Evolutionary conservation across 2,113 vertebrate genomes (phyloP).

Genomic region (Nothoprocta perdicaria): DNA sequence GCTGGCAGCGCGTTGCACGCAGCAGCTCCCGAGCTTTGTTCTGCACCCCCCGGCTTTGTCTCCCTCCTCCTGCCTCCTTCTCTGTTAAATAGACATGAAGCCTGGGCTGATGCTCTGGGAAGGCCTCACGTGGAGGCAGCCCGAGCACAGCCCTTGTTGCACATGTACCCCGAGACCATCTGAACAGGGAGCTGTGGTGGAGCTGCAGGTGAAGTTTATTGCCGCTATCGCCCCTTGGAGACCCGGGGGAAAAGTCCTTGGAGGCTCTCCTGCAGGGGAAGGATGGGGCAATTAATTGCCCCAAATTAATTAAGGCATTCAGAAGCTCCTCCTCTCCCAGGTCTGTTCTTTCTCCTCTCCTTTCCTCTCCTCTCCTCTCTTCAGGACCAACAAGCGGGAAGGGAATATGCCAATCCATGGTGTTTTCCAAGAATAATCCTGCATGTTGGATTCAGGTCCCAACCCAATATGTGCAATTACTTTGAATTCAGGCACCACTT

Average conservation of each 20-base stretch:
- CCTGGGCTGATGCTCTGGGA: fast-evolving
- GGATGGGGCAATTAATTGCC: neutral
- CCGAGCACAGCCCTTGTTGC: fast-evolving
- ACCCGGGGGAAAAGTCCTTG: neutral
- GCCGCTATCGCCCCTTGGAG: fast-evolving
- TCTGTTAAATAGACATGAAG: neutral
- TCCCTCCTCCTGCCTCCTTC: neutral
- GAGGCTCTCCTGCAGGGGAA: neutral
- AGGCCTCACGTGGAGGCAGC: fast-evolving
- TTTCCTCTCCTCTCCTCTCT: neutral
- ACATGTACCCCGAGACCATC: neutral
- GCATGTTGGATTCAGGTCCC: neutral
- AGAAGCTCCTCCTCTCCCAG: neutral
- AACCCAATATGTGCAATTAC: fast-evolving
- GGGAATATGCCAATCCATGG: neutral
- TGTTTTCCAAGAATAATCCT: neutral
- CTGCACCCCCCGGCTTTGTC: fast-evolving
- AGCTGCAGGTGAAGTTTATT: neutral
- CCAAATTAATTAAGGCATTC: neutral
- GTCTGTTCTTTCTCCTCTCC: no score
- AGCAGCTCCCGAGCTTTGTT: neutral
- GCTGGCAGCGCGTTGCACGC: neutral
- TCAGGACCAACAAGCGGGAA: fast-evolving
- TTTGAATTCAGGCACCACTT: neutral
- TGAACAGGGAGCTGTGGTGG: neutral